phyloP scores from a whole-genome alignment of 1,140 invertebrate genomes.

The Hypsibius dujardini region DNA sequence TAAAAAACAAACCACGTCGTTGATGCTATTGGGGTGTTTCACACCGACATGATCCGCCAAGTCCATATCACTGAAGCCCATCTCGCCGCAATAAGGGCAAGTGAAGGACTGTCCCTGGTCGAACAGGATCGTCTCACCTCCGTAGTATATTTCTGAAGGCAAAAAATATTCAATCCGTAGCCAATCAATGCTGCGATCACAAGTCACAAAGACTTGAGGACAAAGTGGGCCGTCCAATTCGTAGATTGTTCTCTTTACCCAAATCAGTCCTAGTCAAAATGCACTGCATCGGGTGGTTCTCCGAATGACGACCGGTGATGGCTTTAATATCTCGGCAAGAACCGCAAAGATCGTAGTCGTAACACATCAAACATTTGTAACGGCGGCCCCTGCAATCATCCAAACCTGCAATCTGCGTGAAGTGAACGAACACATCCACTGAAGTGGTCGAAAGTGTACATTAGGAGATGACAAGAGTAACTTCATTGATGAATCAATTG shows the following conservation, averaged over 20 bases:
- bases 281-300: constrained; percentile 94
- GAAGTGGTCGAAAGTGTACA: too few relatives aligned
- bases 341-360: constrained; percentile 94
- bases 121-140: constrained; percentile 62
- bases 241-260: constrained; percentile 39
- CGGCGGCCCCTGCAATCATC: constrained; percentile 72
- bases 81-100: constrained; percentile 84
- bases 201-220: too few relatives aligned
- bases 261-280: constrained; percentile 89
- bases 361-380: constrained; percentile 96
- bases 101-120: constrained; percentile 87
- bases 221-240: too few relatives aligned
- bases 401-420: too few relatives aligned
- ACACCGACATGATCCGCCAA: constrained; percentile 77
- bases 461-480: too few relatives aligned
- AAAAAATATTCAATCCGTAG: constrained; percentile 19
- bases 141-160: constrained; percentile 71
- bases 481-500: too few relatives aligned
- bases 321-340: constrained; percentile 84
- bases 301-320: constrained; percentile 72
- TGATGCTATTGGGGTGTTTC: constrained; percentile 63
- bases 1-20: constrained; percentile 53
- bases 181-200: too few relatives aligned
- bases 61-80: constrained; percentile 79
- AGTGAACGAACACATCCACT: too few relatives aligned